These are phyloP conservation scores for Diuraphis noxia DNA, from an alignment of 1,140 invertebrate genomes.

Conservation along the genomic window DNA sequence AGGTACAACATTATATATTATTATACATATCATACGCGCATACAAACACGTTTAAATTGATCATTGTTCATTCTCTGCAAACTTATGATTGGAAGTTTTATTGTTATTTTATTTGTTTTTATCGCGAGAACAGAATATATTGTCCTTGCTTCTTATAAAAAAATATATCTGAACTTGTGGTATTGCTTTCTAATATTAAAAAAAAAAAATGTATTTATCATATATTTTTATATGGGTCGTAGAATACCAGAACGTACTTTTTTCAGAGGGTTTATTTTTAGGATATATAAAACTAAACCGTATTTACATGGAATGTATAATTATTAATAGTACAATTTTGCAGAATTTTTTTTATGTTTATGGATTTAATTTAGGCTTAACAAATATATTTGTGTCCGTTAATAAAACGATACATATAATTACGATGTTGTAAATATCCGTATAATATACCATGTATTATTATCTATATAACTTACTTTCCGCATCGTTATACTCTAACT, in stretches of 20 bases:
- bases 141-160: neutral
- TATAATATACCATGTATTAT: too few species aligned
- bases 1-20: neutral
- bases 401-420: neutral
- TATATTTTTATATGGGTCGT: neutral
- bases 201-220: neutral
- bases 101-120: neutral
- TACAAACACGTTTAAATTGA: neutral
- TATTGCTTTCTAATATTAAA: neutral
- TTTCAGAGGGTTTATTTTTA: neutral
- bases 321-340: neutral
- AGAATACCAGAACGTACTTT: neutral
- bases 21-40: neutral
- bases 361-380: neutral
- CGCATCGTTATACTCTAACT: neutral
- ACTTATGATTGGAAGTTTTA: neutral
- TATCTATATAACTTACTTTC: neutral
- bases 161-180: neutral
- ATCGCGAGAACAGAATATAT: neutral
- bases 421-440: too few species aligned
- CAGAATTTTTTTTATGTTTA: neutral
- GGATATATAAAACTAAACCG: neutral
- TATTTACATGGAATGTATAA: neutral
- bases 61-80: neutral
- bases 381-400: neutral